phyloP scores from a whole-genome alignment of 2,888 invertebrate species.

The Drosophila barbarae region DNA sequence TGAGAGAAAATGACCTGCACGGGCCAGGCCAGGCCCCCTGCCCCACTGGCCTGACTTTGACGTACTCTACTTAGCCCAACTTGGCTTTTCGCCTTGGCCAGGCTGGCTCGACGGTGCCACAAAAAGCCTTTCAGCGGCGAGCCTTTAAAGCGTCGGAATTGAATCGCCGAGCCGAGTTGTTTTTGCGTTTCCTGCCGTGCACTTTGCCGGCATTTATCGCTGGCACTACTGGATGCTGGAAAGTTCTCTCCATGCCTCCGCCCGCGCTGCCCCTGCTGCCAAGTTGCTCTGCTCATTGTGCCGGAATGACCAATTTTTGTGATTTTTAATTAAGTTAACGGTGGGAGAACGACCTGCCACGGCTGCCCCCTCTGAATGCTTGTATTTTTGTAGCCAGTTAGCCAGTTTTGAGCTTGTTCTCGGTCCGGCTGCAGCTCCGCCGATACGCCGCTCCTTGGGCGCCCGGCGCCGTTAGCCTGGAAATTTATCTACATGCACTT shows the following conservation, averaged over 20 bases:
- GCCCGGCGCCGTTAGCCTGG: conserved; percentile 63
- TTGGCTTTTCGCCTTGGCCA: conserved; percentile 23
- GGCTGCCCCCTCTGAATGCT: conserved; percentile 40
- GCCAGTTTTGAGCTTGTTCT: conserved; percentile 23
- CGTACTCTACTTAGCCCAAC: conserved; percentile 44
- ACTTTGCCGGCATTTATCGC: conserved; percentile 61
- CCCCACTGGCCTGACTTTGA: conserved; percentile 44
- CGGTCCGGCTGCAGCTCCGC: conserved; percentile 1
- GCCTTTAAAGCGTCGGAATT: conserved; percentile 44
- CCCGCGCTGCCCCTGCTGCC: conserved; percentile 43
- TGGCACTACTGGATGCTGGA: conserved; percentile 9
- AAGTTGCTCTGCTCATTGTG: conserved; percentile 69
- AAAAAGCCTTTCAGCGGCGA: conserved; percentile 43
- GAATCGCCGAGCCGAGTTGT: conserved; percentile 45
- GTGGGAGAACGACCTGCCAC: conserved; percentile 25
- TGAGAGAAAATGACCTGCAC: conserved; percentile 10
- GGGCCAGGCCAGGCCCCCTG: conserved; percentile 8
- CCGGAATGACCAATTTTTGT: conserved; percentile 75
- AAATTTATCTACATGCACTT: conserved; percentile 74
- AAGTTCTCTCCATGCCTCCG: conserved; percentile 11
- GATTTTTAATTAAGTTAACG: conserved; percentile 74
- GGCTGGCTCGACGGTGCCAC: background rate
- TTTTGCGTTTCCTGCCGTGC: conserved; percentile 47
- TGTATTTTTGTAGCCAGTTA: conserved; percentile 46
- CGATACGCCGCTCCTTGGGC: conserved; percentile 47